Percentiles rank a stretch among this genome's conserved stretches.
Evolutionary conservation across 2,797 vertebrate genomes (phyloP).

Genomic region (Anguilla pacifica): DNA sequence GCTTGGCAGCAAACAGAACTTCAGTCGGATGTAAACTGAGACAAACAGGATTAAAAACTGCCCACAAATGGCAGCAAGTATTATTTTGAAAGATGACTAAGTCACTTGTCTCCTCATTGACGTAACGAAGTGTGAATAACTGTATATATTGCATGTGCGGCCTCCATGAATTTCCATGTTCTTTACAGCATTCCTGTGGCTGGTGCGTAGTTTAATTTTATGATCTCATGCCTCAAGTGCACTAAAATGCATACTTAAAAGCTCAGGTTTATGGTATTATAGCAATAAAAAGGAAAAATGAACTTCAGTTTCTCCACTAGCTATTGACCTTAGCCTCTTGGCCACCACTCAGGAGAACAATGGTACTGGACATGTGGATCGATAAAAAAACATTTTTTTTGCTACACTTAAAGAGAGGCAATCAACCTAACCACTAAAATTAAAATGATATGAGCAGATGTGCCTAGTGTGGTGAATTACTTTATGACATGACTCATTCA

Average conservation of each 20-base stretch:
- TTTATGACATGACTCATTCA: not conserved
- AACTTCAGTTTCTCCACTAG: not conserved
- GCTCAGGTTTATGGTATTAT: constrained; percentile 19
- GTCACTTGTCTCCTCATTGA: not conserved
- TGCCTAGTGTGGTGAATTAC: not conserved
- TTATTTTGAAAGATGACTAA: constrained; percentile 22
- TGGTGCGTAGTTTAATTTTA: constrained; percentile 23
- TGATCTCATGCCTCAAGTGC: constrained; percentile 12
- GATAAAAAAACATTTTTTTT: not conserved
- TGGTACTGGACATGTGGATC: constrained; percentile 9
- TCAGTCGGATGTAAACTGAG: constrained; percentile 20
- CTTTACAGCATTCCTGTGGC: constrained; percentile 18
- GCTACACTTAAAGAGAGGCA: not conserved
- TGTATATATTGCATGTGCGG: not conserved
- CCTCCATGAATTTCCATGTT: not conserved
- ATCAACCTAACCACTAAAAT: not conserved
- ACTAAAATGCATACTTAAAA: constrained; percentile 20
- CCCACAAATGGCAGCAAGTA: not conserved
- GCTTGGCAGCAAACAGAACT: not conserved
- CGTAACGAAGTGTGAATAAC: not conserved
- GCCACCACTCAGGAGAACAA: not conserved
- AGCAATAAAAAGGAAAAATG: constrained; percentile 26
- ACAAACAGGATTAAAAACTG: constrained; percentile 19
- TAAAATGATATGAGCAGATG: not conserved
- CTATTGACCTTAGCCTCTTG: not conserved